Base-by-base conservation (phyloP, 2,888 invertebrate genomes). In the Aspidiotus destructor region DNA sequence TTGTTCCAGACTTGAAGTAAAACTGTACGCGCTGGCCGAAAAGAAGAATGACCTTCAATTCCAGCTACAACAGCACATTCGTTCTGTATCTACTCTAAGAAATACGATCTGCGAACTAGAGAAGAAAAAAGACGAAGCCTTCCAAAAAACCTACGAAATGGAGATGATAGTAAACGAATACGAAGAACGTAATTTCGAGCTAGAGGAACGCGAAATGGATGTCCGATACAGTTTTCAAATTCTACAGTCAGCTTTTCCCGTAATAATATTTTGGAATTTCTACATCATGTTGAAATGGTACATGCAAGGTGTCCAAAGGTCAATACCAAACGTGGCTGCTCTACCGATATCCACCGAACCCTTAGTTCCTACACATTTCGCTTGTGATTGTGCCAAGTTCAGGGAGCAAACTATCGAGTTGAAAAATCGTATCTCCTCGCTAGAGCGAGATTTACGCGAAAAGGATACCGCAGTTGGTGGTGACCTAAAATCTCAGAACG, bases 181-280 rank as follows among this genome's bases (percentile, higher is more conserved):
- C 73, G 84, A 85, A 77, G 81, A 83, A 64, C 77, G 77, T 73
- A 80, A 79, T 72, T 77, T 77, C 54, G 77, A 78, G 69, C 73
- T 84, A 75, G 76, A 82, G 79, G 84, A 80, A 70, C 76, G 77
- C 42, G 79, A 80, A 69, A 78, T 77, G 69, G 83, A 85, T 72
- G 75, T 85, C 60, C 76, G 79, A 64, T 78, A 80, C 61, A 80
- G 84, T 70, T 74, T 86, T 63, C 79, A 82, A 67, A 79, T 82
- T 72, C 77, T 86, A 68, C 83, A 85, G 75, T 81, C 80, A 72
- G 83, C 84, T 8, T 81, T 85, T 71, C 86, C 86, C 0, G 83
- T 84, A 0, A 76, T 86, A 67, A 80, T 85, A 73, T 80, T 83
- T 40, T 85, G 83, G 81, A 84, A 85, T 72, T 70, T 73, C 62